Evolutionary conservation across 2,888 invertebrate species (phyloP).

Genomic region (Eubasilissa splendida): DNA sequence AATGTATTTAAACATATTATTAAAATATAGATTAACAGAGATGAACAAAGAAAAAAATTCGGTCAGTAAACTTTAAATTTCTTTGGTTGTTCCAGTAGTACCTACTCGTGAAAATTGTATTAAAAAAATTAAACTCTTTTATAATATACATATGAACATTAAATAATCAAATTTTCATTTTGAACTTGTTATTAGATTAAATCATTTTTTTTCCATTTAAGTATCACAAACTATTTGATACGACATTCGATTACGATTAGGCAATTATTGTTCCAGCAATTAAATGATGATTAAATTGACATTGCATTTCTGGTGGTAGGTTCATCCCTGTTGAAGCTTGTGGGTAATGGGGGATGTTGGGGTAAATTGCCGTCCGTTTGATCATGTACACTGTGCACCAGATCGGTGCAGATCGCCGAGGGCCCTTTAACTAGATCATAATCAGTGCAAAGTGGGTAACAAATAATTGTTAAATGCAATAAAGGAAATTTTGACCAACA

Average conservation of each 20-base stretch:
- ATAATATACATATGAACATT: no score
- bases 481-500: neutral
- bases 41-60: no score
- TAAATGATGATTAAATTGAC: slow-evolving; percentile 44
- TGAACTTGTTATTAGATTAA: neutral
- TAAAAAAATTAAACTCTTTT: no score
- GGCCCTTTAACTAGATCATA: slow-evolving; percentile 11
- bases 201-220: neutral
- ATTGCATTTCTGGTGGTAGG: neutral
- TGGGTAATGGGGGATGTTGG: slow-evolving; percentile 2
- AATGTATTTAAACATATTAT: no score
- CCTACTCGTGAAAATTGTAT: no score
- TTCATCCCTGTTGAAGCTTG: neutral
- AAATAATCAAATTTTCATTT: no score
- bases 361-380: slow-evolving; percentile 7
- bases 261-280: slow-evolving; percentile 37
- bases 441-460: neutral
- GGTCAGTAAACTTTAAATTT: no score
- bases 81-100: no score
- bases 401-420: slow-evolving; percentile 1
- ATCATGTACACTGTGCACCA: neutral
- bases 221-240: neutral
- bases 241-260: slow-evolving; percentile 31
- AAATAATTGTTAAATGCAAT: neutral
- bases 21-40: no score